Conservation (phyloP, 2,797 vertebrate species). For the Tragelaphus oryx region DNA sequence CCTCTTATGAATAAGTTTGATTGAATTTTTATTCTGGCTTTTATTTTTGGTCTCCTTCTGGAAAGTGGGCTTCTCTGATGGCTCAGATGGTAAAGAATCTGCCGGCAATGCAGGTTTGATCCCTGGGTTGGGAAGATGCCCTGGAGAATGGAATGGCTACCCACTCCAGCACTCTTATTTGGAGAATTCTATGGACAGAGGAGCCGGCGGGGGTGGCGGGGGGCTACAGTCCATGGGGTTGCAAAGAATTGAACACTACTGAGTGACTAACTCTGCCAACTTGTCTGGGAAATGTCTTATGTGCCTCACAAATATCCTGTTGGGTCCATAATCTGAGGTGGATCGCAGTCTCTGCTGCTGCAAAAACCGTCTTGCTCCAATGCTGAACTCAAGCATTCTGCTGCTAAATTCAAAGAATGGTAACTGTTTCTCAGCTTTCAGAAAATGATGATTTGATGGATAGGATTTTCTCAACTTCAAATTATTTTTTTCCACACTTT, state of each 20-base stretch:
- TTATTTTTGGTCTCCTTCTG: not conserved
- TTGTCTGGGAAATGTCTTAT: not conserved
- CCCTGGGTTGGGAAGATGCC: not conserved
- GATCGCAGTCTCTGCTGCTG: not conserved
- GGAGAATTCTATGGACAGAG: not conserved
- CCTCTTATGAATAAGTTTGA: not conserved
- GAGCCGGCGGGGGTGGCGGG: accelerated
- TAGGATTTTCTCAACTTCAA: not conserved
- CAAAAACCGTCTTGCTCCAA: not conserved
- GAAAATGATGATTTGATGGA: not conserved
- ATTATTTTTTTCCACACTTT: not conserved
- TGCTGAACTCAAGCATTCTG: not conserved
- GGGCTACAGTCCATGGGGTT: not conserved
- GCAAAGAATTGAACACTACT: not conserved
- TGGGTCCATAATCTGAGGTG: not conserved
- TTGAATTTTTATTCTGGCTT: not conserved
- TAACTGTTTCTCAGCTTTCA: not conserved
- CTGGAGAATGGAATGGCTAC: not conserved
- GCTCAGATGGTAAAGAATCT: not conserved
- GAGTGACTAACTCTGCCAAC: not conserved
- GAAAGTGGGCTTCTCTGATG: not conserved
- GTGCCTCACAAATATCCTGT: not conserved
- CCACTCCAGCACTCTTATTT: not conserved
- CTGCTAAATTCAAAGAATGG: not conserved
- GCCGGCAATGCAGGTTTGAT: not conserved